Conservation (phyloP, 2,797 vertebrate genomes). For the Peromyscus aztecus region DNA sequence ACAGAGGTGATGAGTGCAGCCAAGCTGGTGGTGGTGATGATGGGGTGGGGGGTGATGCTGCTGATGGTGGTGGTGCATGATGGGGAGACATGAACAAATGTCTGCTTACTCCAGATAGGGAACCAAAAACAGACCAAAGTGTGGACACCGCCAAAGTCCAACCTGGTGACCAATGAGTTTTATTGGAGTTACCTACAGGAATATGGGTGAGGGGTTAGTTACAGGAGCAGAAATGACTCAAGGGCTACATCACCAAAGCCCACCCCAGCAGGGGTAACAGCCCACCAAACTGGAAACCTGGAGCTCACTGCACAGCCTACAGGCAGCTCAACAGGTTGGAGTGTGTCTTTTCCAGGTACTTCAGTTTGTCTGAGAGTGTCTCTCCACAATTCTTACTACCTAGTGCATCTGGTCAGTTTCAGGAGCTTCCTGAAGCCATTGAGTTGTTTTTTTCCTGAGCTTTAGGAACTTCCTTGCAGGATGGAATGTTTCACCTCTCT, state of each 20-base stretch:
- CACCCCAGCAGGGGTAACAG: neutral
- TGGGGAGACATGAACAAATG: neutral
- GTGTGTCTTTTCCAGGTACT: neutral
- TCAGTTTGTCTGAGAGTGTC: neutral
- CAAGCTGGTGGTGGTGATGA: rapidly evolving
- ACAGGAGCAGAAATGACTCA: neutral
- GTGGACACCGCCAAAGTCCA: neutral
- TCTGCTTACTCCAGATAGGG: neutral
- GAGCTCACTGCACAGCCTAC: neutral
- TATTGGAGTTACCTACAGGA: neutral
- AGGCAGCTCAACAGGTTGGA: neutral
- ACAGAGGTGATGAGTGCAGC: rapidly evolving
- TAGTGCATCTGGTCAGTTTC: neutral
- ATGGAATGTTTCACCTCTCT: neutral
- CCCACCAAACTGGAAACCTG: neutral
- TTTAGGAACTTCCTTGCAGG: neutral
- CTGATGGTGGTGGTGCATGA: rapidly evolving
- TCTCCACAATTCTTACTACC: neutral
- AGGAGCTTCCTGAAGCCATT: neutral
- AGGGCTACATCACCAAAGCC: too few relatives aligned
- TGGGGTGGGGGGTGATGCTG: rapidly evolving
- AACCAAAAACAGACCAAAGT: neutral
- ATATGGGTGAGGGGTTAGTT: neutral
- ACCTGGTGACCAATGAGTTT: neutral
- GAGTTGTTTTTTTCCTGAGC: neutral